phyloP scores from a whole-genome alignment of 2,888 invertebrate genomes.

The Dysmachus trigonus region DNA sequence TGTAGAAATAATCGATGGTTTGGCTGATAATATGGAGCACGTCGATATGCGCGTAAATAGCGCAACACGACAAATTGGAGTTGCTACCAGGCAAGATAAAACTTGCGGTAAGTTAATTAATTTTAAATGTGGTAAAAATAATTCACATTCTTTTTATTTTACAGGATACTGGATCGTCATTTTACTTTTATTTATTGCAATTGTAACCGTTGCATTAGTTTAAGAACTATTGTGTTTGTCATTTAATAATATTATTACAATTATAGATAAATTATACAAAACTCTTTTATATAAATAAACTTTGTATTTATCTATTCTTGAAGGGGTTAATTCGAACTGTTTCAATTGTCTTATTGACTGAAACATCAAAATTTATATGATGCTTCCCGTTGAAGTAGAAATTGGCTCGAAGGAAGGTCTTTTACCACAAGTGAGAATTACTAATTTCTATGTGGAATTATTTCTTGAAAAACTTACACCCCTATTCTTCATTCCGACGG shows the following conservation, averaged over 20 bases:
- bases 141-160: slow-evolving; percentile 51
- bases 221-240: not conserved
- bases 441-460: too few relatives aligned
- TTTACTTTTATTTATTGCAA: slow-evolving; percentile 73
- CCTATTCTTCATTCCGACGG: too few relatives aligned
- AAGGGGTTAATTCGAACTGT: not conserved
- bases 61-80: slow-evolving; percentile 73
- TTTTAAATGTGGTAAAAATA: not conserved
- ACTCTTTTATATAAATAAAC: not conserved
- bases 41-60: slow-evolving; percentile 74
- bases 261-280: slow-evolving; percentile 7
- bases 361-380: too few relatives aligned
- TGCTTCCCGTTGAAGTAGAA: too few relatives aligned
- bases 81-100: slow-evolving; percentile 74
- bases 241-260: slow-evolving; percentile 2
- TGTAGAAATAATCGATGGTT: slow-evolving; percentile 78
- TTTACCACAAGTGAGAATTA: too few relatives aligned
- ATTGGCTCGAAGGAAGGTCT: too few relatives aligned
- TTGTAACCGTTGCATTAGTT: slow-evolving; percentile 69
- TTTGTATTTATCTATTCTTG: not conserved
- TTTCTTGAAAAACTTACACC: too few relatives aligned
- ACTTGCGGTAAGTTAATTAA: slow-evolving; percentile 70
- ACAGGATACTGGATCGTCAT: slow-evolving; percentile 78
- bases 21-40: slow-evolving; percentile 76
- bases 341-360: too few relatives aligned